Evolutionary conservation across 2,797 vertebrate species (phyloP).

Genomic region (Sparus aurata): DNA sequence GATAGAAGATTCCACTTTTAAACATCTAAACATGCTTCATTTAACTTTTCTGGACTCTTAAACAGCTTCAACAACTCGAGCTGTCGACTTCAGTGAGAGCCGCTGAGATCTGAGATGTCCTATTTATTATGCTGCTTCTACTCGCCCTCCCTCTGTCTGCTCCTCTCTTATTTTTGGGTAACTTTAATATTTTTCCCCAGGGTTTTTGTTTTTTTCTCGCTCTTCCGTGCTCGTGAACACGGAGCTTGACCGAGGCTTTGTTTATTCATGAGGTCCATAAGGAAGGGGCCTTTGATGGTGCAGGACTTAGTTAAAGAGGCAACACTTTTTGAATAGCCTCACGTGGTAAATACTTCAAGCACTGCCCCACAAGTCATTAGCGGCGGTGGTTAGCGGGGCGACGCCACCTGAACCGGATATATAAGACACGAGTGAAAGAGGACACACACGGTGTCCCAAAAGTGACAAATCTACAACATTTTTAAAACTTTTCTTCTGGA

Average conservation of each 20-base stretch:
- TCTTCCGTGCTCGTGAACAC: conserved; percentile 46
- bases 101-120: conserved; percentile 45
- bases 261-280: conserved; percentile 84
- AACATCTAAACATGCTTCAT: conserved; percentile 43
- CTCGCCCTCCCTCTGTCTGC: conserved; percentile 20
- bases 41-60: conserved; percentile 48
- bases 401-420: conserved; percentile 20
- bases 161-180: conserved; percentile 58
- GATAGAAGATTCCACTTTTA: conserved; percentile 32
- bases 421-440: neutral
- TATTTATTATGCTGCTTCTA: conserved; percentile 37
- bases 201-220: conserved; percentile 47
- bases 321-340: conserved; percentile 71
- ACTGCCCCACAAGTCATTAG: conserved; percentile 16
- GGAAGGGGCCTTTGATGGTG: conserved; percentile 77
- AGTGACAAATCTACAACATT: conserved; percentile 14
- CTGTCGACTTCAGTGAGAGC: conserved; percentile 21
- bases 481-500: conserved; percentile 24
- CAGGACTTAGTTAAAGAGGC: conserved; percentile 79
- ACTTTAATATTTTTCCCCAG: conserved; percentile 56
- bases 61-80: conserved; percentile 44
- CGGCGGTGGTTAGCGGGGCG: conserved; percentile 3
- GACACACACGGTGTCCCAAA: neutral
- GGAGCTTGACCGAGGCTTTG: conserved; percentile 70
- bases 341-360: conserved; percentile 65